Evolutionary conservation across 2,113 vertebrate species (phyloP), one percentile per base, ranked within the genome.

Genomic region (Callipepla californica): DNA sequence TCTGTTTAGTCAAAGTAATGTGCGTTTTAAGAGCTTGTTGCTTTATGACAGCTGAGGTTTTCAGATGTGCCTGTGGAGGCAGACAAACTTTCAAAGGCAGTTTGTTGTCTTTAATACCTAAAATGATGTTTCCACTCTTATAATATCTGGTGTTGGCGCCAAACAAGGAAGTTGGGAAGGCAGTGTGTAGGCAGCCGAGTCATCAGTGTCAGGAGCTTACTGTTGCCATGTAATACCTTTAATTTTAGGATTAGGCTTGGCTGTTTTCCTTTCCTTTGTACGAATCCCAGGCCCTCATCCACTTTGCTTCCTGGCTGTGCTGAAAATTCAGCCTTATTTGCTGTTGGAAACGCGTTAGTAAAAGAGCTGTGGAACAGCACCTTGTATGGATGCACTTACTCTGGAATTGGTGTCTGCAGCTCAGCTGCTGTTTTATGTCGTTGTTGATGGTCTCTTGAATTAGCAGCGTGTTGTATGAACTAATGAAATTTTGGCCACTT

Each of bases 401-500:
- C 72, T 55, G 1, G 3, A 44, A 0, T 40, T 42, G 63, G 25
- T 25, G 22, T 26, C 32, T 59, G 40, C 47, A 48, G 32, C 67
- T 63, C 11, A 48, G 2, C 23, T 75, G 57, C 44, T 59, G 59
- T 5, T 32, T 30, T 20, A 0, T 50, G 48, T 21, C 3, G 0
- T 44, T 26, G 48, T 8, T 47, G 74, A 9, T 79, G 42, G 36
- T 58, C 65, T 84, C 45, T 59, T 78, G 28, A 44, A 58, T 55
- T 28, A 47, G 47, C 48, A 42, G 6, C 6, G 5, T 0, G 0
- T 5, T 34, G 19, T 25, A 38, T 53, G 81, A 67, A 45, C 16
- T 66, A 66, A 72, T 13, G 4, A 48, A 15, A 45, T 25, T 83
- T 57, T 86, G 70, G 25, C 34, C 36, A 3, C 38, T 90, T 36